Evolutionary conservation across 2,797 vertebrate species (phyloP).

Genomic region (Avahi laniger): DNA sequence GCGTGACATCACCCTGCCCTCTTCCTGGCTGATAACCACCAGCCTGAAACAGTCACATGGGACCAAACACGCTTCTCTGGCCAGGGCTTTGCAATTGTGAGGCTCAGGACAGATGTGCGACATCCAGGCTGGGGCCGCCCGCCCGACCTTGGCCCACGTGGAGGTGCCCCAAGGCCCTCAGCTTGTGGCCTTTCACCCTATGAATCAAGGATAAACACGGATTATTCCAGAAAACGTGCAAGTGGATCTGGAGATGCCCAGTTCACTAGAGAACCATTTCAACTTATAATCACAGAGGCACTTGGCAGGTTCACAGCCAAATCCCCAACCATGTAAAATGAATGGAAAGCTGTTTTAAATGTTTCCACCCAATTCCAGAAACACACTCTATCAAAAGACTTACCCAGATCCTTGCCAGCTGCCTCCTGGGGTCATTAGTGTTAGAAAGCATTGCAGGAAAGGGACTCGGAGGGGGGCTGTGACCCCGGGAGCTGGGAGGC

Average conservation of each 20-base stretch:
- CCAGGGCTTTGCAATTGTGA: too few relatives aligned
- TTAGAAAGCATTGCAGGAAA: not conserved
- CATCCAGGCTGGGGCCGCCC: accelerated
- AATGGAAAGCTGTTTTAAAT: not conserved
- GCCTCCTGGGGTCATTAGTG: not conserved
- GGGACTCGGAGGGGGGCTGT: accelerated
- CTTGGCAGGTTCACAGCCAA: not conserved
- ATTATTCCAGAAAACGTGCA: not conserved
- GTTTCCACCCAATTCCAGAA: not conserved
- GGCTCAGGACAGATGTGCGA: not conserved
- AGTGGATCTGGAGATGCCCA: not conserved
- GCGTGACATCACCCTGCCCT: accelerated
- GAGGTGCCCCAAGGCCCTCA: too few relatives aligned
- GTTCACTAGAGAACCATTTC: not conserved
- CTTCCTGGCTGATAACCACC: not conserved
- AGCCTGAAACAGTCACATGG: accelerated
- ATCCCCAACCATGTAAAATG: not conserved
- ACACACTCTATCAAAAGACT: not conserved
- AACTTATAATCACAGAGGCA: not conserved
- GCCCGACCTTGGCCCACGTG: accelerated
- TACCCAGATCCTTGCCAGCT: not conserved
- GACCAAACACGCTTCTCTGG: not conserved
- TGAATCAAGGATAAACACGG: not conserved
- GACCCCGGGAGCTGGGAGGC: not conserved
- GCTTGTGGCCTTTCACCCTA: not conserved